Conservation (phyloP, 2,888 invertebrate species). For the Parnassius smintheus region DNA sequence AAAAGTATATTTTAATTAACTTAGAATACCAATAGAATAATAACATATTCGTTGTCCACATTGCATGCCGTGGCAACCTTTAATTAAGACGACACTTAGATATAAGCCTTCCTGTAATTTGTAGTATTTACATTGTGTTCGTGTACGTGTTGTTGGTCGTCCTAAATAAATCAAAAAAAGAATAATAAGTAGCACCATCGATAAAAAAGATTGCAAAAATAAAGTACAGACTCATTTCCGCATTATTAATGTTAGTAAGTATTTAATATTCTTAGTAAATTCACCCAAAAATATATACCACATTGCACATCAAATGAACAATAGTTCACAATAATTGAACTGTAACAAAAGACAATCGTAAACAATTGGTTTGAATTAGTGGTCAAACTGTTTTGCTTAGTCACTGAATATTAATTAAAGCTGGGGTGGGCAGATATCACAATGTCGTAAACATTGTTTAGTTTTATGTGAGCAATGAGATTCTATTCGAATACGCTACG, state of each 20-base stretch:
- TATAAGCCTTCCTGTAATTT: too few species aligned
- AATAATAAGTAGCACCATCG: too few species aligned
- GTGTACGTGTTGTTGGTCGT: too few species aligned
- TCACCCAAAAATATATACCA: background rate
- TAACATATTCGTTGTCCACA: too few species aligned
- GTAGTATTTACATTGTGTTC: too few species aligned
- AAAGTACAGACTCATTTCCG: background rate
- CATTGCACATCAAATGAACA: conserved; percentile 2
- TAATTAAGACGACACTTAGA: too few species aligned
- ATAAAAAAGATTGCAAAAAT: background rate
- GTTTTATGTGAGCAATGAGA: conserved; percentile 46
- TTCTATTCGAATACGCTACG: conserved; percentile 29
- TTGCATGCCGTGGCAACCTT: too few species aligned
- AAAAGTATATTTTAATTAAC: too few species aligned
- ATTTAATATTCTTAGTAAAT: background rate
- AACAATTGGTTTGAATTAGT: conserved; percentile 56
- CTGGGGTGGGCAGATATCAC: conserved; percentile 39
- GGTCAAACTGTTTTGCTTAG: conserved; percentile 52
- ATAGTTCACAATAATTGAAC: conserved; percentile 14
- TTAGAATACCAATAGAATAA: too few species aligned
- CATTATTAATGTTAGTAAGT: background rate
- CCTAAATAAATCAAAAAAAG: too few species aligned
- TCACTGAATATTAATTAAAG: conserved; percentile 76
- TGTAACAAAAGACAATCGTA: conserved; percentile 25
- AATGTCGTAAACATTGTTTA: conserved; percentile 59